phyloP scores from a whole-genome alignment of 2,113 vertebrate genomes.

The Oceanodroma tethys region DNA sequence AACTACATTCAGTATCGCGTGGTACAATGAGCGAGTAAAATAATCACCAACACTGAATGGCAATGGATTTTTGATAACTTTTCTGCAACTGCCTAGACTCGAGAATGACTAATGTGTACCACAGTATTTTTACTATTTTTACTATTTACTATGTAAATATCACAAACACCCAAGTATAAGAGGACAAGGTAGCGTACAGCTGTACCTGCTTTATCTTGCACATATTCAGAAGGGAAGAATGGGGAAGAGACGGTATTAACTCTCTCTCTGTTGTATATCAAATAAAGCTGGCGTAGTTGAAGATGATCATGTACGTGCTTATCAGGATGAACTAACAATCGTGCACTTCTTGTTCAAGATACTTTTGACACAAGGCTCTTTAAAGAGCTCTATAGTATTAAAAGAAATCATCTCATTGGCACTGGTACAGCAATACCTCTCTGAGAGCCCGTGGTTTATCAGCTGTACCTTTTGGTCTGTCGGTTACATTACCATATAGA shows the following conservation, averaged over 20 bases:
- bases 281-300: neutral
- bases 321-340: neutral
- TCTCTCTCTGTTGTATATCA: neutral
- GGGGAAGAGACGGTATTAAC: neutral
- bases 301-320: neutral
- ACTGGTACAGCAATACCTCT: neutral
- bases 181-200: neutral
- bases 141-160: too few relatives aligned
- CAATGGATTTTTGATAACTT: neutral
- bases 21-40: neutral
- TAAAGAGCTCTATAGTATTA: neutral
- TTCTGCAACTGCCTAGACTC: neutral
- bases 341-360: neutral
- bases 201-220: neutral
- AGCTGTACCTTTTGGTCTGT: neutral
- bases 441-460: too few relatives aligned
- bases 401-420: neutral
- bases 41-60: neutral
- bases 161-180: neutral
- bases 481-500: neutral
- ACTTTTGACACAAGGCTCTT: neutral
- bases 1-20: neutral
- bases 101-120: too few relatives aligned
- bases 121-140: too few relatives aligned
- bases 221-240: neutral